phyloP scores from a whole-genome alignment of 2,888 invertebrate species.

The Zootermopsis nevadensis region DNA sequence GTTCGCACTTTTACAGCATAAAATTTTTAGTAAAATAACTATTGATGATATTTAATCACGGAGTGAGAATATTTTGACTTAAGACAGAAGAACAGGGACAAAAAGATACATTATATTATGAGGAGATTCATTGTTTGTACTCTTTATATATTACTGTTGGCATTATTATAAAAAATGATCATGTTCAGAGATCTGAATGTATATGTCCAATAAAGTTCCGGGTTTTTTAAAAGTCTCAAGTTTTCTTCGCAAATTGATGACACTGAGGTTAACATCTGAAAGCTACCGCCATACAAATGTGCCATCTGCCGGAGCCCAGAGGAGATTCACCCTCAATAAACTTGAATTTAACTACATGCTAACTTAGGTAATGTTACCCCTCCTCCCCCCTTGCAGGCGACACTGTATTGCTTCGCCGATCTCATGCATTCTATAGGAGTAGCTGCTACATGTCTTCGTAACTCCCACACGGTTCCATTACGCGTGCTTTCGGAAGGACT shows the following conservation, averaged over 20 bases:
- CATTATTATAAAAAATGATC: too few species aligned
- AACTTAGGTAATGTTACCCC: constrained; percentile 35
- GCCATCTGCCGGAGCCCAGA: not conserved
- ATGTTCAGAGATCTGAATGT: too few species aligned
- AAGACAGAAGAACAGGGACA: too few species aligned
- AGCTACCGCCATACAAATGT: not conserved
- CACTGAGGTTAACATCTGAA: not conserved
- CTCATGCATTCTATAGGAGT: constrained; percentile 52
- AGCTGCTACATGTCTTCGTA: constrained; percentile 22
- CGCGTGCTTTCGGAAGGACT: not conserved
- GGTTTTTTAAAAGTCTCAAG: not conserved
- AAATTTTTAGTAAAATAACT: too few species aligned
- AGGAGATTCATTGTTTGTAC: too few species aligned
- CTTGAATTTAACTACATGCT: constrained; percentile 49
- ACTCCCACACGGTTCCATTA: constrained; percentile 43
- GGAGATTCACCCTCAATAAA: constrained; percentile 49
- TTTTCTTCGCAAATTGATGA: not conserved
- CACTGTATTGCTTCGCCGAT: constrained; percentile 41
- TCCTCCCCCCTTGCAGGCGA: constrained; percentile 13
- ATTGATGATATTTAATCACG: too few species aligned
- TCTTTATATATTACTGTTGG: too few species aligned
- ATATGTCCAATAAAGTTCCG: not conserved
- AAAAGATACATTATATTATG: too few species aligned
- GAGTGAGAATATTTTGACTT: too few species aligned
- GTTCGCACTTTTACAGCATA: too few species aligned